Evolutionary conservation across 2,888 invertebrate genomes (phyloP).

Genomic region (Plagodis dolabraria): DNA sequence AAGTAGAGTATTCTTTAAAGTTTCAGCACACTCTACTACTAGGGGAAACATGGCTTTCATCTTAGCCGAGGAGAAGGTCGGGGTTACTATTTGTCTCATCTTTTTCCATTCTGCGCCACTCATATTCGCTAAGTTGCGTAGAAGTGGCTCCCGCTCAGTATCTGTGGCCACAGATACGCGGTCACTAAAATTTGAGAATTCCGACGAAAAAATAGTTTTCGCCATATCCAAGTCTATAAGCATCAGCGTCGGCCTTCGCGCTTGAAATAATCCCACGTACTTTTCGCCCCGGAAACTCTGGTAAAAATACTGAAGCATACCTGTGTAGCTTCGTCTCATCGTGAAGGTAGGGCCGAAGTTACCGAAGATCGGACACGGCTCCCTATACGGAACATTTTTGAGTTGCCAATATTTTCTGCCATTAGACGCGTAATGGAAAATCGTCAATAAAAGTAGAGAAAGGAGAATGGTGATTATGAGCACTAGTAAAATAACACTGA

Average conservation of each 20-base stretch:
- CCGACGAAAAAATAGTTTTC: constrained; percentile 68
- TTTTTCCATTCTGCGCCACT: constrained; percentile 78
- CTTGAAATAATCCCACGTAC: constrained; percentile 77
- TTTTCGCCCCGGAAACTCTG: constrained; percentile 62
- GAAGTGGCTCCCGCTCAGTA: constrained; percentile 72
- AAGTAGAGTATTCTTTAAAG: constrained; percentile 58
- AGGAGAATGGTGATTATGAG: constrained; percentile 53
- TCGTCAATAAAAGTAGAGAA: constrained; percentile 50
- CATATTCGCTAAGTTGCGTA: constrained; percentile 77
- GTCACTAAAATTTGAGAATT: constrained; percentile 71
- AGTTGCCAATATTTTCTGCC: constrained; percentile 75
- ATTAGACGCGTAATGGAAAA: constrained; percentile 68
- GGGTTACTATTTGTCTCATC: constrained; percentile 76
- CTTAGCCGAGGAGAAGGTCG: constrained; percentile 79
- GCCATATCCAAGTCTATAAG: constrained; percentile 69
- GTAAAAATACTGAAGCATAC: constrained; percentile 71
- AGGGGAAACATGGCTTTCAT: constrained; percentile 82
- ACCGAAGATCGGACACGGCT: constrained; percentile 80
- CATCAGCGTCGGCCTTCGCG: constrained; percentile 74
- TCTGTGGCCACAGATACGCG: constrained; percentile 73
- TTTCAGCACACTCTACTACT: constrained; percentile 68
- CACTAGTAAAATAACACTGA: constrained; percentile 58
- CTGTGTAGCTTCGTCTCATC: constrained; percentile 71
- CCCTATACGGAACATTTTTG: constrained; percentile 73
- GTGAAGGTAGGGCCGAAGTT: constrained; percentile 76